Base-by-base conservation (phyloP, 2,797 vertebrate species). In the Cryptoblepharus egeriae region DNA sequence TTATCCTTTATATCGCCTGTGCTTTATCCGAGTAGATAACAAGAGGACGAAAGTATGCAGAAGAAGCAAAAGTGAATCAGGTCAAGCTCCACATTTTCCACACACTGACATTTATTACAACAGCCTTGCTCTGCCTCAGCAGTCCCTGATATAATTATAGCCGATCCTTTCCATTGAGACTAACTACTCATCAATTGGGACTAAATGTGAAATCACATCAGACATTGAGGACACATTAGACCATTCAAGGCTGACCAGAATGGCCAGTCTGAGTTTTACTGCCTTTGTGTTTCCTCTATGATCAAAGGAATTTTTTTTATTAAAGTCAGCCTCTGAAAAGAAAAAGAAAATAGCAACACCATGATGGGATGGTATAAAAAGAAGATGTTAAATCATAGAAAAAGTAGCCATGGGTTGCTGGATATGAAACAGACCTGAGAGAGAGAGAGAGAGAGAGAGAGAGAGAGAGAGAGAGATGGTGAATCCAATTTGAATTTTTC, bases 261-360 rank as follows among this genome's bases (percentile, higher is more conserved):
- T 35, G 30, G 65, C 80, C 68, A 85, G 74, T 70, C 75, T 90
- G 84, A 87, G 81, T 93, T 85, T 89, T 82, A 86, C 77, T 91
- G 39, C 65, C 24, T 12, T 86, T 81, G 15, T 81, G 70, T 71
- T 86, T 80, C 75, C 35, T 78, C 76, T 86, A 70, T 68, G n/a
- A 75, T 74, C 68, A 37, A 75, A 68, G 72, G 30, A 55, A 49
- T 39, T 18, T 30, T 45, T 39, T 58, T 39, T 28, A 24, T 35
- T 35, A 15, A 37, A 75, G 49, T 73, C 64, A 67, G 35, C 35
- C 45, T 67, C 32, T 68, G 82, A 79, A 79, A 28, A 61, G 32
- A 61, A 13, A 65, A 65, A 16, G 2, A 65, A 15, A 52, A 52
- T 15, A 52, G 80, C 81, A 42, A 0, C 71, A 79, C 57, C 64